A percentile compares a stretch with the other conserved stretches of the same genome.
These are phyloP conservation scores for Larimichthys polyactis DNA, from an alignment of 2,113 vertebrate species.

Conservation along the genomic window DNA sequence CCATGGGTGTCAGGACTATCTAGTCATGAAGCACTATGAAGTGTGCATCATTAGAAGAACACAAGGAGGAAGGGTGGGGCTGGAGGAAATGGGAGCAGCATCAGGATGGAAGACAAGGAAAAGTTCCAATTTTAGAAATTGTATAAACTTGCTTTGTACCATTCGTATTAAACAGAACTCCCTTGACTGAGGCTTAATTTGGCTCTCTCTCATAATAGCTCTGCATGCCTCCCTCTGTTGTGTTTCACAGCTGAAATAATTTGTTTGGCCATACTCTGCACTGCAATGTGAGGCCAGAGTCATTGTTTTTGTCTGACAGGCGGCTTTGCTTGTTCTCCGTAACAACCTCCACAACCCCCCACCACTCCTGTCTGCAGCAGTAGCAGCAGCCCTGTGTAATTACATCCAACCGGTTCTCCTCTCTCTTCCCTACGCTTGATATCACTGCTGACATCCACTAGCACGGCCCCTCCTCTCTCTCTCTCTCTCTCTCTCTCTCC, in stretches of 20 bases:
- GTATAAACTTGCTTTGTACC: background rate
- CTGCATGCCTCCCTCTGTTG: conserved; percentile 13
- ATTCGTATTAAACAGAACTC: background rate
- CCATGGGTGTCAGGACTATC: background rate
- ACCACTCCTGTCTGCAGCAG: conserved; percentile 68
- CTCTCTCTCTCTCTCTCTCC: conserved; percentile 6
- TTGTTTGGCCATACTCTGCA: conserved; percentile 33
- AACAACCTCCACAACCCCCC: conserved; percentile 40
- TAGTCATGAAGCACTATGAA: background rate
- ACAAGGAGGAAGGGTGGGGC: background rate
- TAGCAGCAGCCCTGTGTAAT: conserved; percentile 75
- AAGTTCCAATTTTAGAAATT: conserved; percentile 5
- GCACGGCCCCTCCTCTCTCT: conserved; percentile 53
- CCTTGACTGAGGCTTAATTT: conserved; percentile 24
- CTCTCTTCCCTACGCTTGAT: conserved; percentile 71
- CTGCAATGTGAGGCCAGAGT: conserved; percentile 34
- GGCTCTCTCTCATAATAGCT: conserved; percentile 7
- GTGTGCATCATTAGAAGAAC: conserved; percentile 5
- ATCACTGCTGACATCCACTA: conserved; percentile 77
- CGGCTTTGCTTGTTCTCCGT: conserved; percentile 58
- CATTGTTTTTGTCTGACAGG: conserved; percentile 63
- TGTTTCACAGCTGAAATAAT: conserved; percentile 37
- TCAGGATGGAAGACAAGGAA: background rate
- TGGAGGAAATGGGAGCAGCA: background rate
- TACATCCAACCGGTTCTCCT: conserved; percentile 67